A percentile compares a stretch with the other conserved stretches of the same genome.
These are phyloP conservation scores for Sipha flava DNA, from an alignment of 1,140 invertebrate species.

Conservation along the genomic window DNA sequence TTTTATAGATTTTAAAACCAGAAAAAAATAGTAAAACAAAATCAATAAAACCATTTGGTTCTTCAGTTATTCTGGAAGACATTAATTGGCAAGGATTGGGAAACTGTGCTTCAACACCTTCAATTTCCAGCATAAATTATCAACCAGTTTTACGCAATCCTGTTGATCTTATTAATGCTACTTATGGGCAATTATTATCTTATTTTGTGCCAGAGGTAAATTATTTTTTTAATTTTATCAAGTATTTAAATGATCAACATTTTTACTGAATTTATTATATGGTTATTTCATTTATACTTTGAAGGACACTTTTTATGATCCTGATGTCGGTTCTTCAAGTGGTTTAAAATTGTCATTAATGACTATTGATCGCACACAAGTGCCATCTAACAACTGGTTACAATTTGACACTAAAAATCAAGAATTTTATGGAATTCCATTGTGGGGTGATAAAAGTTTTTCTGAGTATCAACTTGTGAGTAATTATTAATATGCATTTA, in stretches of 20 bases:
- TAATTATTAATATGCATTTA: background rate
- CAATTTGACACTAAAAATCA: slow-evolving; percentile 82
- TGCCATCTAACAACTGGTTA: slow-evolving; percentile 68
- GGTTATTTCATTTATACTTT: slow-evolving; percentile 33
- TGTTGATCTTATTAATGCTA: slow-evolving; percentile 72
- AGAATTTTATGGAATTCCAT: slow-evolving; percentile 79
- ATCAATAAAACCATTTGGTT: background rate
- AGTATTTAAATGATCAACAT: background rate
- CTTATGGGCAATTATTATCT: slow-evolving; percentile 65
- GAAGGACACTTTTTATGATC: slow-evolving; percentile 85
- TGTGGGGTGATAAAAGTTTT: slow-evolving; percentile 55
- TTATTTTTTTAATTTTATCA: background rate
- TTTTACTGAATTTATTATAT: background rate
- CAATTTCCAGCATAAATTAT: slow-evolving; percentile 52
- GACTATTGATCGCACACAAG: slow-evolving; percentile 58
- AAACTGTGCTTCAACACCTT: slow-evolving; percentile 47
- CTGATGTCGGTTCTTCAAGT: slow-evolving; percentile 66
- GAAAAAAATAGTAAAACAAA: slow-evolving; percentile 3
- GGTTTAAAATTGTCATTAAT: slow-evolving; percentile 65
- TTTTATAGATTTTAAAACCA: slow-evolving; percentile 6
- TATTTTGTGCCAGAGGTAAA: slow-evolving; percentile 68
- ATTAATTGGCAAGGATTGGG: slow-evolving; percentile 51
- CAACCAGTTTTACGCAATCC: slow-evolving; percentile 70
- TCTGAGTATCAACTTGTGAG: slow-evolving; percentile 66
- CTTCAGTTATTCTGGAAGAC: slow-evolving; percentile 9